Evolutionary conservation across 2,888 invertebrate species (phyloP).

Genomic region (Phaonia tiefii): DNA sequence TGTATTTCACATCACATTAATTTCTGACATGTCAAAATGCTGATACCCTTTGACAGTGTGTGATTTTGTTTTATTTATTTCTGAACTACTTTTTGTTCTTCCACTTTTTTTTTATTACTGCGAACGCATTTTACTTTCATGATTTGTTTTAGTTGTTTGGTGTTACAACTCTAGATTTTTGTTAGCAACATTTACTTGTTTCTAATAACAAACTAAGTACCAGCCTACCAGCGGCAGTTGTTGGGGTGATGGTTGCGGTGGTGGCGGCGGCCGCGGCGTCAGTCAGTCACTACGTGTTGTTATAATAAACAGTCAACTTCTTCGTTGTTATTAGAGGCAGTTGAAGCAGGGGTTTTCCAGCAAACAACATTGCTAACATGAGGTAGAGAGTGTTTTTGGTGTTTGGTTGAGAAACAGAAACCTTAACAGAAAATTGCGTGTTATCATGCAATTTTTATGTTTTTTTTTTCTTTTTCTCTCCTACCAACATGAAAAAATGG

Average conservation of each 20-base stretch:
- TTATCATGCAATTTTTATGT: slow-evolving; percentile 80
- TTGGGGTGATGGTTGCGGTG: background rate
- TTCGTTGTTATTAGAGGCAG: background rate
- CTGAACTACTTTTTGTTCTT: slow-evolving; percentile 3
- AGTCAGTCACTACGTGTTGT: slow-evolving; percentile 18
- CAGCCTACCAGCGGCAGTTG: slow-evolving; percentile 44
- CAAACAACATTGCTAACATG: slow-evolving; percentile 59
- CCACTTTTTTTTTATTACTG: slow-evolving; percentile 39
- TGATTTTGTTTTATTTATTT: slow-evolving; percentile 8
- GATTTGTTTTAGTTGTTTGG: slow-evolving; percentile 30
- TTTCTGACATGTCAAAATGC: too few species aligned
- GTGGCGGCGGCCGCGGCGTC: background rate
- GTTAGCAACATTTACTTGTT: slow-evolving; percentile 23
- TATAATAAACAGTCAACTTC: slow-evolving; percentile 9
- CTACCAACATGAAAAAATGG: slow-evolving; percentile 25
- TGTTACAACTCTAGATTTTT: slow-evolving; percentile 21
- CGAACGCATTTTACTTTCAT: slow-evolving; percentile 39
- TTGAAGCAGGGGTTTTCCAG: slow-evolving; percentile 20
- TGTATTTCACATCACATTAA: background rate
- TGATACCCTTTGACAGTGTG: slow-evolving; percentile 8
- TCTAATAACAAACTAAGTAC: slow-evolving; percentile 40
- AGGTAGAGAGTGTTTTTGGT: slow-evolving; percentile 47
- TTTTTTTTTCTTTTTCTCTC: slow-evolving; percentile 53
- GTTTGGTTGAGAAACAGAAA: slow-evolving; percentile 27
- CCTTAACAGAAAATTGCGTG: slow-evolving; percentile 74